Conservation (phyloP, 2,888 invertebrate species). For the Brenthis daphne region DNA sequence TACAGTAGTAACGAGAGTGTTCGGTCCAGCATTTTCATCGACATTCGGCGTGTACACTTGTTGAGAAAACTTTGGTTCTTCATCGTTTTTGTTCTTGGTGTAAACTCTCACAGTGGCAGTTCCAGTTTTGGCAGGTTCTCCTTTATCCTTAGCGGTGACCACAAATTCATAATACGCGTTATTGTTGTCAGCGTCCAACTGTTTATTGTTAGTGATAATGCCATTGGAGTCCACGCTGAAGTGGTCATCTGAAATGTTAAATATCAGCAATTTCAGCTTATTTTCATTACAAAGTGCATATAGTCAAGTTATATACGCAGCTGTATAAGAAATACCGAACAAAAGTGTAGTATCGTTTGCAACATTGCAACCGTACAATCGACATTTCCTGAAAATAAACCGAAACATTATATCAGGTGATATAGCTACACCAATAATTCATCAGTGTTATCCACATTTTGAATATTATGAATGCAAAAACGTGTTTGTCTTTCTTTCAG, state of each 20-base stretch:
- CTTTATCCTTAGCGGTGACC: slow-evolving; percentile 97
- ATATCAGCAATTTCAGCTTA: too few relatives aligned
- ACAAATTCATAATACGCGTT: slow-evolving; percentile 97
- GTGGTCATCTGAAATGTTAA: slow-evolving; percentile 89
- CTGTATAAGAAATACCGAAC: too few relatives aligned
- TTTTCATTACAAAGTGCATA: too few relatives aligned
- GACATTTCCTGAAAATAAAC: too few relatives aligned
- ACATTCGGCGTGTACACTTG: slow-evolving; percentile 98
- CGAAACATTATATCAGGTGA: too few relatives aligned
- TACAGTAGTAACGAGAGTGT: slow-evolving; percentile 96
- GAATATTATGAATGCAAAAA: too few relatives aligned
- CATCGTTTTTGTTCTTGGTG: slow-evolving; percentile 99
- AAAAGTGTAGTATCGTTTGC: too few relatives aligned
- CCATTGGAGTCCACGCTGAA: slow-evolving; percentile 97
- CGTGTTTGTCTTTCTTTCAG: too few relatives aligned
- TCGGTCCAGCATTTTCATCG: slow-evolving; percentile 97
- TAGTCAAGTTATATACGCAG: too few relatives aligned
- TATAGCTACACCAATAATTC: too few relatives aligned
- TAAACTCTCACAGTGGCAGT: slow-evolving; percentile 96
- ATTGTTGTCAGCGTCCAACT: slow-evolving; percentile 97
- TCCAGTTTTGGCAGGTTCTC: slow-evolving; percentile 95
- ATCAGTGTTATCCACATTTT: too few relatives aligned
- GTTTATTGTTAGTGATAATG: slow-evolving; percentile 95
- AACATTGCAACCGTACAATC: too few relatives aligned
- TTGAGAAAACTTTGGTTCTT: slow-evolving; percentile 97